These are phyloP conservation scores for Tetragnatha versicolor DNA, from an alignment of 1,140 invertebrate genomes.

Conservation along the genomic window DNA sequence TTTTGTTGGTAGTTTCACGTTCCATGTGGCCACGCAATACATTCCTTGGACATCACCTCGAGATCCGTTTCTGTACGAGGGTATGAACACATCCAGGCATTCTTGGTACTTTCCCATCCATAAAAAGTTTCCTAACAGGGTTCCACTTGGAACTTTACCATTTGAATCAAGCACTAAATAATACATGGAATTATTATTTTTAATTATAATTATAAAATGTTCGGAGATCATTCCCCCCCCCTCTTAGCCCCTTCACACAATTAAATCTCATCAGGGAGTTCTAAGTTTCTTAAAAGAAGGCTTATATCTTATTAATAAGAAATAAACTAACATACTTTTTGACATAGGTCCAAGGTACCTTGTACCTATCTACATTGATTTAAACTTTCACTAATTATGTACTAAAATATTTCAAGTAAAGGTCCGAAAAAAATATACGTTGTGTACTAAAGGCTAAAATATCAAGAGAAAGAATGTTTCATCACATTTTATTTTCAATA, in stretches of 20 bases:
- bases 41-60: neutral
- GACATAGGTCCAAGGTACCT: neutral
- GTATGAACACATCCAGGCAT: conserved; percentile 19
- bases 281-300: neutral
- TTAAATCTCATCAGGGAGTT: too few species aligned
- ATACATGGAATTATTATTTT: neutral
- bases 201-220: neutral
- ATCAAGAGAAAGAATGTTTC: neutral
- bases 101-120: conserved; percentile 48
- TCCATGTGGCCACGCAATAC: conserved; percentile 21
- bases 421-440: too few species aligned
- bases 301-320: neutral
- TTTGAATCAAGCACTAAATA: conserved; percentile 44
- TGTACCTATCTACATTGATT: too few species aligned
- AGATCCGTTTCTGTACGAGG: neutral
- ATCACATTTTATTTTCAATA: neutral
- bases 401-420: too few species aligned
- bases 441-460: too few species aligned
- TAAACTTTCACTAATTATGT: too few species aligned
- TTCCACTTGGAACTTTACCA: conserved; percentile 40
- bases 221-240: neutral
- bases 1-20: neutral
- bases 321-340: neutral
- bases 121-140: conserved; percentile 29
- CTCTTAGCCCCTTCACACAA: neutral